A percentile compares a stretch with the other conserved stretches of the same genome.
These are phyloP conservation scores for Oscheius sp. DNA, from an alignment of 2,888 invertebrate species.

Conservation along the genomic window DNA sequence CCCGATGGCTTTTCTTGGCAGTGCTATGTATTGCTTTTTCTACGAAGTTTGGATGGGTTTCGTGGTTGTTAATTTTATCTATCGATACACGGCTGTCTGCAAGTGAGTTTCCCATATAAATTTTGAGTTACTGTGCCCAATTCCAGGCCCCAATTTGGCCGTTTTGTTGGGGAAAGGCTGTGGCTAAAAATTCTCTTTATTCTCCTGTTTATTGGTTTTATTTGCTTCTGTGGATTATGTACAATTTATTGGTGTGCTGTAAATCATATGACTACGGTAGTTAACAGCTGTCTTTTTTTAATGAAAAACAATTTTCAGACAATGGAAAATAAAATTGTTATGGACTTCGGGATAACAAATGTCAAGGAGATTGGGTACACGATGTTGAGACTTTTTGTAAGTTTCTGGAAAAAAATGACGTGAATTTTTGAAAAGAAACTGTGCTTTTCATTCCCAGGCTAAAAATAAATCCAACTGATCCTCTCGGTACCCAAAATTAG, in stretches of 20 bases:
- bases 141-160: too few relatives aligned
- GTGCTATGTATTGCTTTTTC: conserved; percentile 27
- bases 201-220: not conserved
- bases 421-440: too few relatives aligned
- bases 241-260: conserved; percentile 30
- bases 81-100: conserved; percentile 16
- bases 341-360: conserved; percentile 12
- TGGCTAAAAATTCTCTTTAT: conserved; percentile 7
- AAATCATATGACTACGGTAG: conserved; percentile 12
- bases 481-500: too few relatives aligned
- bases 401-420: conserved; percentile 4
- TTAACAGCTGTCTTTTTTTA: not conserved
- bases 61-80: conserved; percentile 17
- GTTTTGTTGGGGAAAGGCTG: not conserved
- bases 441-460: too few relatives aligned
- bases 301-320: not conserved
- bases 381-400: conserved; percentile 18
- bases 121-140: not conserved
- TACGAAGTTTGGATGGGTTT: conserved; percentile 27
- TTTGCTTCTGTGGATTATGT: conserved; percentile 3
- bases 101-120: not conserved
- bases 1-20: conserved; percentile 17
- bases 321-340: conserved; percentile 25
- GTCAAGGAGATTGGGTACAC: conserved; percentile 26
- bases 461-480: too few relatives aligned